These are phyloP conservation scores for Ophion ventricosus DNA, from an alignment of 2,888 invertebrate species.

Conservation along the genomic window DNA sequence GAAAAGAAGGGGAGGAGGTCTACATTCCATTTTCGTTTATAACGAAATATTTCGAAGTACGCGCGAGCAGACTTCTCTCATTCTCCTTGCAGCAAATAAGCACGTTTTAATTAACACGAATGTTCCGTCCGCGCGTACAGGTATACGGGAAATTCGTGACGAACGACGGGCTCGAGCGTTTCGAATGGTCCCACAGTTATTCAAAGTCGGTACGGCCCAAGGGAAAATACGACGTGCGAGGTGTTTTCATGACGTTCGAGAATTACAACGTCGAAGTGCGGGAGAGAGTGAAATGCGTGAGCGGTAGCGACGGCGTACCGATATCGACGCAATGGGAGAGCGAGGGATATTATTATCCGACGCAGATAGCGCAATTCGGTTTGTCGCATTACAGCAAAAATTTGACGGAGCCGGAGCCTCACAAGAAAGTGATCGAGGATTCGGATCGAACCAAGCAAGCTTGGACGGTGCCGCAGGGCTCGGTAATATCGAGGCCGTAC, in stretches of 20 bases:
- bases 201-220: conserved; percentile 95
- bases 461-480: conserved; percentile 91
- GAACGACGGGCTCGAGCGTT: conserved; percentile 90
- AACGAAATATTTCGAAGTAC: conserved; percentile 96
- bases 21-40: conserved; percentile 96
- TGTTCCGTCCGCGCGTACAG: conserved; percentile 81
- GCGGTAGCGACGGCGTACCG: conserved; percentile 96
- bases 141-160: conserved; percentile 93
- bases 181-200: conserved; percentile 98
- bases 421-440: conserved; percentile 90
- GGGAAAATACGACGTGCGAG: conserved; percentile 94
- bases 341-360: conserved; percentile 98
- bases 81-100: neutral
- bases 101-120: no score
- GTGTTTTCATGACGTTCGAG: conserved; percentile 98
- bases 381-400: conserved; percentile 98
- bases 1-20: conserved; percentile 92
- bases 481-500: conserved; percentile 86
- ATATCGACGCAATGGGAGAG: conserved; percentile 99
- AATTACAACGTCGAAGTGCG: conserved; percentile 99
- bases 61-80: conserved; percentile 45
- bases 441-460: conserved; percentile 87
- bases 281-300: conserved; percentile 97
- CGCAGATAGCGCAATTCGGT: conserved; percentile 99
- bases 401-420: conserved; percentile 92